Evolutionary conservation across 2,888 invertebrate species (phyloP), one percentile per base, ranked within the genome.

Genomic region (Pyrgus malvae): DNA sequence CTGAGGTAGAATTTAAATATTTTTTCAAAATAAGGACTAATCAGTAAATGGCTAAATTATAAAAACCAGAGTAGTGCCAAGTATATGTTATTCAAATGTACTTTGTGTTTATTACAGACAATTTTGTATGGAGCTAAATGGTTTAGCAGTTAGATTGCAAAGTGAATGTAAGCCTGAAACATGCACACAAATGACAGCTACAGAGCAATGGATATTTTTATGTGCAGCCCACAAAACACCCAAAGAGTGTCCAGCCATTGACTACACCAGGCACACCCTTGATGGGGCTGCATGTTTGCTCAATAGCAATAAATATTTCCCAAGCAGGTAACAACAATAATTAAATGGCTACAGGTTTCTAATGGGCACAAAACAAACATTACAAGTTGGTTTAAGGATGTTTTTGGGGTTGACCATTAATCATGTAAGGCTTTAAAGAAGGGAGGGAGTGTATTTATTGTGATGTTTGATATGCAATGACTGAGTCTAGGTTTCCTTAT

Each of bases 181-280:
- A 16, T 99, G 99, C 83, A 97, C 96, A 58, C 99, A 99, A 90
- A 99, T 99, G 99, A 99, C 99, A 38, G 99, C 99, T 23, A 99
- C 99, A 21, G 99, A 99, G 85, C 99, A 99, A 77, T 99, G 99
- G 99, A 99, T 99, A 84, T 99, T 99, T 85, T 91, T 99, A 49
- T 99, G 99, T 92, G 99, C 99, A 56, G 99, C 99, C 35, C 99
- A 99, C 83, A 99, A 99, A 92, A 99, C 99, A 60, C 99, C 99
- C 33, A 99, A 99, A 86, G 99, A 99, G 93, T 99, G 99, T 85
- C 98, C 99, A 55, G 99, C 99, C 49, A 99, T 99, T 80, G 99
- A 99, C 87, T 99, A 99, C 76, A 99, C 99, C 1, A 92, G 99
- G 67, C 99, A 99, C 80, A 99, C 99, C 37, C 91, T 99, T 60